These are phyloP conservation scores for Haliaeetus leucogaster DNA, from an alignment of 2,113 vertebrate species.

Conservation along the genomic window DNA sequence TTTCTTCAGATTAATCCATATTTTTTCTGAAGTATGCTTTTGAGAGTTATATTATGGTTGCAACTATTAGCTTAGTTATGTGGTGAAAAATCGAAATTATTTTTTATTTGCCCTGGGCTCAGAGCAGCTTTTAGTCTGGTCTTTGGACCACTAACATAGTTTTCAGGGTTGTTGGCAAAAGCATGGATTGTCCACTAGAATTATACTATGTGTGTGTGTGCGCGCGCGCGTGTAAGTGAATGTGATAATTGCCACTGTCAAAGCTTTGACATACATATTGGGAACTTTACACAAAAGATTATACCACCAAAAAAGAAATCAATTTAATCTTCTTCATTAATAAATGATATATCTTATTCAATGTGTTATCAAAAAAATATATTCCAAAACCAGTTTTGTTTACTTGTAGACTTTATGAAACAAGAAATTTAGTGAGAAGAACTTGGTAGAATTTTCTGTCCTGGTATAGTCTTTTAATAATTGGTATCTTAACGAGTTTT, in stretches of 20 bases:
- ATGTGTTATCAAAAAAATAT: background rate
- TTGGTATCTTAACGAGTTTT: background rate
- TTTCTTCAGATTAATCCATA: constrained; percentile 15
- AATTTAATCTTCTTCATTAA: background rate
- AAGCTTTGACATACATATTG: background rate
- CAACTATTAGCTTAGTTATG: constrained; percentile 31
- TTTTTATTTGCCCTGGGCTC: constrained; percentile 46
- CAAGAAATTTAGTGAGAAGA: background rate
- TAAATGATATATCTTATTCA: background rate
- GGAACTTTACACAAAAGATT: background rate
- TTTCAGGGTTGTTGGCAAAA: constrained; percentile 46
- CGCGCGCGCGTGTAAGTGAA: background rate
- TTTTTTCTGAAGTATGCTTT: constrained; percentile 42
- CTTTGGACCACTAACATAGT: constrained; percentile 5
- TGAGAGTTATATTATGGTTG: constrained; percentile 32
- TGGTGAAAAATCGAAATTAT: constrained; percentile 38
- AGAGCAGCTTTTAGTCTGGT: constrained; percentile 50
- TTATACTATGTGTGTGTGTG: background rate
- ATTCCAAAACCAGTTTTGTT: background rate
- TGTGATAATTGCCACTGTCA: background rate
- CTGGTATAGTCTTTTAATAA: background rate
- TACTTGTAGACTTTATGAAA: background rate
- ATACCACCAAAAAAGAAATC: background rate
- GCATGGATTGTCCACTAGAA: constrained; percentile 14
- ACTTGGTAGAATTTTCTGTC: background rate